Conservation (phyloP, 2,888 invertebrate species). For the Athetis lepigone region DNA sequence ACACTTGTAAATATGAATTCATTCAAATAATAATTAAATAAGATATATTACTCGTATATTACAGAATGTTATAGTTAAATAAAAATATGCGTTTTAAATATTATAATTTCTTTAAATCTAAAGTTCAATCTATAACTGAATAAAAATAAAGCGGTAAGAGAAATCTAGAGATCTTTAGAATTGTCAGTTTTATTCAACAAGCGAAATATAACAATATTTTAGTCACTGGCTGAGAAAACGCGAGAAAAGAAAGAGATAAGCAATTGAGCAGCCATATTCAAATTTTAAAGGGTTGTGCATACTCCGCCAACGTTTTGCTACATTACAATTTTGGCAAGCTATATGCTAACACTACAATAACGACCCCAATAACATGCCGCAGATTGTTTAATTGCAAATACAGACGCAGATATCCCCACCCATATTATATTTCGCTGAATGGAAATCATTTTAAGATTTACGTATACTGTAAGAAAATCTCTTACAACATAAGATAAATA, state of each 20-base stretch:
- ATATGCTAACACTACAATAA: constrained; percentile 34
- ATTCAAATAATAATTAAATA: constrained; percentile 85
- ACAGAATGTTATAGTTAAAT: constrained; percentile 80
- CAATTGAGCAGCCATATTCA: constrained; percentile 40
- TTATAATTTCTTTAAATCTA: constrained; percentile 79
- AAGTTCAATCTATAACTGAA: constrained; percentile 69
- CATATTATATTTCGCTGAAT: constrained; percentile 58
- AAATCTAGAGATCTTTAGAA: constrained; percentile 74
- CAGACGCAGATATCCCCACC: constrained; percentile 29
- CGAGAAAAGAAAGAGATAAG: constrained; percentile 27
- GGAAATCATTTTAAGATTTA: constrained; percentile 49
- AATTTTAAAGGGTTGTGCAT: constrained; percentile 19
- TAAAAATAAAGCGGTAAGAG: constrained; percentile 69
- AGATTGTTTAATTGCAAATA: constrained; percentile 25
- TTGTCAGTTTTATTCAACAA: constrained; percentile 61
- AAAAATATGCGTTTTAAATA: constrained; percentile 83
- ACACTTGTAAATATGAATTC: constrained; percentile 80
- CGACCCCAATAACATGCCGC: constrained; percentile 15
- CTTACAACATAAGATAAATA: constrained; percentile 63
- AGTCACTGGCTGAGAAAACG: constrained; percentile 62
- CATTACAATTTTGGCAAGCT: constrained; percentile 43
- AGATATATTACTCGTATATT: constrained; percentile 84
- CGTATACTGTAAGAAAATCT: constrained; percentile 20
- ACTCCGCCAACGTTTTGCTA: constrained; percentile 25
- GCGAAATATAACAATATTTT: constrained; percentile 60